phyloP scores from a whole-genome alignment of 2,797 vertebrate genomes.

The Gymnoscopelus microlampas region DNA sequence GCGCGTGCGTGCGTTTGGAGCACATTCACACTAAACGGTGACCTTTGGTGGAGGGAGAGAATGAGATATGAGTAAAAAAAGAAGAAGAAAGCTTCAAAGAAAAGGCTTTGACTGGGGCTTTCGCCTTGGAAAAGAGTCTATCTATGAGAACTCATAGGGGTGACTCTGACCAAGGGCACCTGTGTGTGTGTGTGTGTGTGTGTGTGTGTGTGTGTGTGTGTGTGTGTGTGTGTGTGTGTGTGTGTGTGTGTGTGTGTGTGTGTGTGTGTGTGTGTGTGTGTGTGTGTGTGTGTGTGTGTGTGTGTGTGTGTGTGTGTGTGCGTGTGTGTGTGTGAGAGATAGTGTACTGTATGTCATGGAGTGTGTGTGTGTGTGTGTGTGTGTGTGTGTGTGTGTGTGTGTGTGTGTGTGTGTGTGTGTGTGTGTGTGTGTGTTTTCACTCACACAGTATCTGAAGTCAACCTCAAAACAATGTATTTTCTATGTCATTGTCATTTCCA shows the following conservation, averaged over 20 bases:
- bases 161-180: neutral
- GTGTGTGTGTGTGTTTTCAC: neutral
- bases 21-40: slow-evolving; percentile 55
- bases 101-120: slow-evolving; percentile 35
- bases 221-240: neutral
- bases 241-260: too few relatives aligned
- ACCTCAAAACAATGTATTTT: too few relatives aligned
- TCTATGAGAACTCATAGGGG: slow-evolving; percentile 8
- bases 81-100: slow-evolving; percentile 36
- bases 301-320: neutral
- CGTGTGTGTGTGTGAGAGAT: neutral
- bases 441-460: too few relatives aligned
- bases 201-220: neutral
- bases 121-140: slow-evolving; percentile 30
- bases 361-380: neutral
- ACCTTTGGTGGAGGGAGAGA: slow-evolving; percentile 54
- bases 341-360: neutral
- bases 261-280: neutral
- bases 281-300: neutral
- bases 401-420: neutral
- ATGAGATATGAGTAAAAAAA: slow-evolving; percentile 34
- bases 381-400: neutral
- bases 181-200: neutral
- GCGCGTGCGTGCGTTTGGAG: slow-evolving; percentile 42
- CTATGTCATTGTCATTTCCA: too few relatives aligned